phyloP scores from a whole-genome alignment of 2,888 invertebrate genomes.

The Amphipoea oculea region DNA sequence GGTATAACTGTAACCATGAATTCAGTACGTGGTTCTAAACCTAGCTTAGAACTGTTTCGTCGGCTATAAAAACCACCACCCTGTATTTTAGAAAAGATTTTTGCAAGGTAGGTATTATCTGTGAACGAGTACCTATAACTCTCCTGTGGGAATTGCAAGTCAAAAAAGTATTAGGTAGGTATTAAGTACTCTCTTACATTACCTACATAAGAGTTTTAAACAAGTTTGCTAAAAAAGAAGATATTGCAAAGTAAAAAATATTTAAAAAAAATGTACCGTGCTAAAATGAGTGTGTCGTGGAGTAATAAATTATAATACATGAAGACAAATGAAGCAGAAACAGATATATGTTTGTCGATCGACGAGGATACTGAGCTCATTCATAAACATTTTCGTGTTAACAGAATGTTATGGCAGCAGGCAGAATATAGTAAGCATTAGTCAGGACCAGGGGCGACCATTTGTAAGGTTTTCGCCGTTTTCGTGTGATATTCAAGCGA shows the following conservation, averaged over 20 bases:
- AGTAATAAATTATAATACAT: constrained; percentile 55
- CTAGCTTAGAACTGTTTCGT: not conserved
- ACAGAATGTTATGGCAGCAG: constrained; percentile 42
- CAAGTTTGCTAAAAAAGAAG: not conserved
- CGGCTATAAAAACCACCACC: no score
- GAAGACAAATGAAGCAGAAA: constrained; percentile 50
- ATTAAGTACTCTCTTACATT: not conserved
- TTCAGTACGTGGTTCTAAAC: not conserved
- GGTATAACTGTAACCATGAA: not conserved
- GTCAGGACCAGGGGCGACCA: not conserved
- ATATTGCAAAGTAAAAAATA: constrained; percentile 1
- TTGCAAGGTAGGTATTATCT: not conserved
- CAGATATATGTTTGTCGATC: constrained; percentile 52
- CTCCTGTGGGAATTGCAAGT: not conserved
- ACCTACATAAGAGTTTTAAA: not conserved
- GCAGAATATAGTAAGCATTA: constrained; percentile 22
- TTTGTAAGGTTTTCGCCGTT: constrained; percentile 1
- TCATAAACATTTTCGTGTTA: constrained; percentile 62
- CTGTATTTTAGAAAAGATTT: not conserved
- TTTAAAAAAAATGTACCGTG: not conserved
- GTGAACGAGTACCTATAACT: not conserved
- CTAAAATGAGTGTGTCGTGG: constrained; percentile 27
- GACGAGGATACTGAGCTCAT: constrained; percentile 50
- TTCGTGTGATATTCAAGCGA: constrained; percentile 10
- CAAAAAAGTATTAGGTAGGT: not conserved